Conservation (phyloP, 1,140 invertebrate genomes). For the Rhyacophila brunnea region DNA sequence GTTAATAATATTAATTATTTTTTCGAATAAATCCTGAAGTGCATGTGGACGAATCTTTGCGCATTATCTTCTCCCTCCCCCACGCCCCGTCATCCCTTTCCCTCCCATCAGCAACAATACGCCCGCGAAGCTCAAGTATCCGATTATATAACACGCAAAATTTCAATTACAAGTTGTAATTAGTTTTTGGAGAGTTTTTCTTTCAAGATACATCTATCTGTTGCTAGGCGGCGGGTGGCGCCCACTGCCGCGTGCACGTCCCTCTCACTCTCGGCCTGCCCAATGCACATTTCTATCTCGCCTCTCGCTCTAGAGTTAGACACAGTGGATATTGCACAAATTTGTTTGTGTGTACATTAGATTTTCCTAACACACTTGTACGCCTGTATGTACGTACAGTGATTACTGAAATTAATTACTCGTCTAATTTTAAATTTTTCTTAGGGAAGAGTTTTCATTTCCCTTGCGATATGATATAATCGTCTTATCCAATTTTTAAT, state of each 20-base stretch:
- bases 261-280: constrained; percentile 33
- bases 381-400: too few relatives aligned
- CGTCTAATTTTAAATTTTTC: too few relatives aligned
- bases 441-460: too few relatives aligned
- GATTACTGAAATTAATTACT: too few relatives aligned
- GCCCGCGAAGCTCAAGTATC: constrained; percentile 51
- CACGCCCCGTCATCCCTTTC: constrained; percentile 37
- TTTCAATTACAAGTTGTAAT: constrained; percentile 61
- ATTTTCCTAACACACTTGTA: too few relatives aligned
- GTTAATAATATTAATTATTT: too few relatives aligned
- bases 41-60: not conserved
- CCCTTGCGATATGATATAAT: too few relatives aligned
- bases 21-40: constrained; percentile 2
- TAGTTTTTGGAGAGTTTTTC: constrained; percentile 60
- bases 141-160: constrained; percentile 60
- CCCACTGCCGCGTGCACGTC: constrained; percentile 16
- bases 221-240: constrained; percentile 38
- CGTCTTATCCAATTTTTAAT: too few relatives aligned
- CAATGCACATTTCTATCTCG: not conserved
- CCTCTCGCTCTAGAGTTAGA: constrained; percentile 3
- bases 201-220: constrained; percentile 50
- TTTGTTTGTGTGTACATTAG: too few relatives aligned
- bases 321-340: too few relatives aligned
- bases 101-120: constrained; percentile 36
- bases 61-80: constrained; percentile 23